Conservation (phyloP, 2,888 invertebrate genomes). For the Opisthograptis luteolata region DNA sequence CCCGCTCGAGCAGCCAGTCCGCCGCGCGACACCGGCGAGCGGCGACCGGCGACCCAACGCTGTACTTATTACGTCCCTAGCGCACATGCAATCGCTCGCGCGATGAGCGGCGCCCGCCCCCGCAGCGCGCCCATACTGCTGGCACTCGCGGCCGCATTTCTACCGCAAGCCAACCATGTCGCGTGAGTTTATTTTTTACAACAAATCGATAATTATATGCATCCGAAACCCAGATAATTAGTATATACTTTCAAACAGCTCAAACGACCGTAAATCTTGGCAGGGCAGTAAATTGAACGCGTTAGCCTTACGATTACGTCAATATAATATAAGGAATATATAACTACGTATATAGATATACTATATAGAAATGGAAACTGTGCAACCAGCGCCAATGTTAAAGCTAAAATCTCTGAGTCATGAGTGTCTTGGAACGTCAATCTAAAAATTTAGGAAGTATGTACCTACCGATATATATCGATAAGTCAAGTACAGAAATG, state of each 20-base stretch:
- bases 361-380: too few relatives aligned
- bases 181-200: conserved; percentile 78
- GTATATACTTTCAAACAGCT: conserved; percentile 41
- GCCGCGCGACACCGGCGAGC: conserved; percentile 63
- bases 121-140: conserved; percentile 85
- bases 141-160: conserved; percentile 84
- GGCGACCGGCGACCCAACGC: conserved; percentile 24
- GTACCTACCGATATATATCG: too few relatives aligned
- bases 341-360: too few relatives aligned
- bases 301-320: conserved; percentile 47
- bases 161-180: conserved; percentile 85
- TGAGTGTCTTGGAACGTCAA: too few relatives aligned
- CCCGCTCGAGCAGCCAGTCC: conserved; percentile 57
- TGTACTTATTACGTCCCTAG: conserved; percentile 39
- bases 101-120: conserved; percentile 84
- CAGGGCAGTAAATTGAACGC: conserved; percentile 49
- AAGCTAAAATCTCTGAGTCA: too few relatives aligned
- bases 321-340: too few relatives aligned
- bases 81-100: conserved; percentile 72
- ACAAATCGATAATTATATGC: background rate
- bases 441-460: too few relatives aligned
- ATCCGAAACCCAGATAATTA: conserved; percentile 37
- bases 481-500: too few relatives aligned
- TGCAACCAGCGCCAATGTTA: too few relatives aligned
- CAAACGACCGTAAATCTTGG: conserved; percentile 50